Base-by-base conservation (phyloP, 1,140 invertebrate species). In the Scaptomyza pallida region DNA sequence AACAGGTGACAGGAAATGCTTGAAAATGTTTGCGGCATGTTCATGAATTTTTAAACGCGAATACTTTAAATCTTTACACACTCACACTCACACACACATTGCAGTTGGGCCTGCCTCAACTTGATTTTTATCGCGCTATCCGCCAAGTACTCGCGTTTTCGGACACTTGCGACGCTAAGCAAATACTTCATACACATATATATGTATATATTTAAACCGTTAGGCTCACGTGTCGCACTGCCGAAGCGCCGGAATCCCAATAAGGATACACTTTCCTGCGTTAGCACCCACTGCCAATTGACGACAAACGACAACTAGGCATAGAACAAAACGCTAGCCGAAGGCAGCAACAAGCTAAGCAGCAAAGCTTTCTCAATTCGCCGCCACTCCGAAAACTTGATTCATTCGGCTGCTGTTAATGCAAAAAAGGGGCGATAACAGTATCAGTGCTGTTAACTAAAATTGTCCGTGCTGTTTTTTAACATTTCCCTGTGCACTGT, bases 31-130 rank as follows among this genome's bases (percentile, higher is more conserved):
- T 10, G 26, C 26, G 26, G 57, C 59, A 73, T 47, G 54, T 70
- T 85, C 80, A 85, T 85, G 80, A 85, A 85, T 85, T 85, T 85
- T 85, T 85, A 73, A 40, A 51, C 40, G 30, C 52, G 40, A 8
- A 33, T 26, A 30, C 15, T 47, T 13, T 57, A 19, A 15, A 26
- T 48, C 50, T 15, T 65, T 40, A 43, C 30, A 15, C 30, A 21
- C 9, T 16, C n/a, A n/a, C n/a, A n/a, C n/a, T n/a, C n/a, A n/a
- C n/a, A 9, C 13, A 5, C 8, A 33, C 17, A 17, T 9, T 21
- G 33, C 44, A 37, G 13, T 40, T 30, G 13, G 47, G 15, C 51
- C 51, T 70, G 56, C 56, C 45, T 56, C 30, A 45, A 64, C 43
- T 65, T 60, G 33, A 33, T 54, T 60, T 45, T 8, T 15, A 47